Conservation (phyloP, 2,113 vertebrate genomes). For the Aegithalos caudatus region DNA sequence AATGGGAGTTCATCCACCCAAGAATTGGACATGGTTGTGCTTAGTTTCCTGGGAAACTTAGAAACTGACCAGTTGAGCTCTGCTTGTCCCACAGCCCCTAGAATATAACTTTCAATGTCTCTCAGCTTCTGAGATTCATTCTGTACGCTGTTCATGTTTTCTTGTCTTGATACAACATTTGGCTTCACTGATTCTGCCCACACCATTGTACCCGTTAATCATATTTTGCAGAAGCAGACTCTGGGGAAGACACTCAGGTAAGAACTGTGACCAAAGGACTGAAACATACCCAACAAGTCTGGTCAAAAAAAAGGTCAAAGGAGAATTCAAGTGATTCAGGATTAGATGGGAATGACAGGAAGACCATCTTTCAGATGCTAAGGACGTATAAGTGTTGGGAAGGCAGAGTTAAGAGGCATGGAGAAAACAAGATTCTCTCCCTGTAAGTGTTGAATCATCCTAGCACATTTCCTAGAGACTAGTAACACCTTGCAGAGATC, state of each 20-base stretch:
- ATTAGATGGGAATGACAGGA: not conserved
- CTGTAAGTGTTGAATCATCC: not conserved
- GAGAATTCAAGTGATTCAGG: not conserved
- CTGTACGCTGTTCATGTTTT: not conserved
- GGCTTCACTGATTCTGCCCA: not conserved
- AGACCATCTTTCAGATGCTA: not conserved
- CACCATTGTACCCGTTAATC: not conserved
- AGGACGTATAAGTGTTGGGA: not conserved
- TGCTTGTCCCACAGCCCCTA: not conserved
- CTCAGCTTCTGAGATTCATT: not conserved
- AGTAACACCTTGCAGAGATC: not conserved
- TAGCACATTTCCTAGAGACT: not conserved
- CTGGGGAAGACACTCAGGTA: not conserved
- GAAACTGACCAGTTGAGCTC: not conserved
- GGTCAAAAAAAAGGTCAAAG: accelerated
- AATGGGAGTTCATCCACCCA: accelerated
- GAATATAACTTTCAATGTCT: not conserved
- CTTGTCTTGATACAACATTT: not conserved
- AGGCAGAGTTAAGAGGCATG: not conserved
- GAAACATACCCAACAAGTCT: not conserved
- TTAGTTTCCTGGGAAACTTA: not conserved
- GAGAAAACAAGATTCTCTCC: not conserved
- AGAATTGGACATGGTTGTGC: not conserved
- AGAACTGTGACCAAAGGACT: not conserved
- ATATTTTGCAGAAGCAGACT: not conserved